Evolutionary conservation across 1,140 invertebrate species (phyloP), one percentile per base, ranked within the genome.

Genomic region (Trinorchestia longiramus): DNA sequence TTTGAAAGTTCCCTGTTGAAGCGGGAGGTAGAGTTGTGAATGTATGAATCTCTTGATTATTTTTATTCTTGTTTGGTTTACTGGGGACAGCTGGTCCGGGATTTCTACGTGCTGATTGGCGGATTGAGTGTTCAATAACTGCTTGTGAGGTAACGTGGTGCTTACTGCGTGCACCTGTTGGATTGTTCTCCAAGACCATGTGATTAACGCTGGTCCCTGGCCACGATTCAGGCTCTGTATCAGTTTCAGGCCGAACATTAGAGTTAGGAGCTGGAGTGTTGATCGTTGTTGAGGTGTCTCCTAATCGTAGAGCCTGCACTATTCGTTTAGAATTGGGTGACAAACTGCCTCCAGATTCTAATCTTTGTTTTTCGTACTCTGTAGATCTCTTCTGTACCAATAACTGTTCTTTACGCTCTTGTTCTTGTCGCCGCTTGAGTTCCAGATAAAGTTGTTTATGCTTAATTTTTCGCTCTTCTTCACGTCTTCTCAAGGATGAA

Each of bases 81-180:
- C 11, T 42, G 4, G 92, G 92, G 6, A 43, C 92, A 6, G 44
- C 40, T 23, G 92, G 92, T 36, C 43, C 43, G 4, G 92, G 11
- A 44, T 94, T 6, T n/a, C 43, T 94, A n/a, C 92, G 43, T 40
- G 45, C 41, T 43, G 92, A 94, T 40, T 44, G 43, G 19, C 92
- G 92, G 4, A 94, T 45, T 45, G 92, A 94, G 15, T 94, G 92
- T 36, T 94, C 92, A 47, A 94, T 94, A 44, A 94, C 92, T 45
- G 92, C 92, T 47, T 94, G 92, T 11, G 92, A 47, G 8, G 92
- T 94, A 36, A 45, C 44, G 44, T 94, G 43, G 92, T 94, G 92
- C 44, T 94, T 94, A 44, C 92, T 94, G 44, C 92, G 92, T 19
- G 92, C 92, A 0, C 92, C 92, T 28, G 43, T 43, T 45, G 43